Base-by-base conservation (phyloP, 2,888 invertebrate species). In the Allolobophora icterica region DNA sequence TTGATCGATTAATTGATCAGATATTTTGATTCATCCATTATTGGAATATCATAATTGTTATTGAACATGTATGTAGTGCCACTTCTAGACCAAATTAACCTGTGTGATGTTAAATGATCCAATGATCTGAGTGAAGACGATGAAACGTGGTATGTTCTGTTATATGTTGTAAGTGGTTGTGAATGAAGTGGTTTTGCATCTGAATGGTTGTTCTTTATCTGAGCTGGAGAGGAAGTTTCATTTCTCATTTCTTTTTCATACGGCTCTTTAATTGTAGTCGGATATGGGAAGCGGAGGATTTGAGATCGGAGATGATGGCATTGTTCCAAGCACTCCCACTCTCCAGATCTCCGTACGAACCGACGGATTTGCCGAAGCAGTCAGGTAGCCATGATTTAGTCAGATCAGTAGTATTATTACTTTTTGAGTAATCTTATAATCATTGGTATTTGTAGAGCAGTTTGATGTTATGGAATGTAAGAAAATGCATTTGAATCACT, bases 271-370 rank as follows among this genome's bases (percentile, higher is more conserved):
- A 87, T 90, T 42, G 42, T 92, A 96, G 95, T 96, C 96, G 87
- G 94, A 90, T 30, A 40, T 90, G 4, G 90, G 90, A 52, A 84
- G 90, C n/a, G 45, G 96, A 92, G 96, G 96, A 92, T 97, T 97
- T 94, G 97, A 97, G 93, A 96, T 96, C 24, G 96, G 96, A 30
- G 97, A 97, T 94, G 97, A 97, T 93, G 96, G 97, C 93, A 98
- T 98, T 93, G 98, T 98, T 58, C 98, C 98, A 33, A 97, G 98
- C 91, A 98, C 98, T 24, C 98, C 98, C 34, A 98, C 98, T 8
- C 96, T 98, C 42, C 97, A 91, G 30, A 97, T 97, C 89, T 97
- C 98, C 8, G 96, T 97, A 92, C 96, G 98, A 92, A 97, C 96
- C 92, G 98, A 98, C 95, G 98, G 98, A 91, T 98, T 98, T 96